A percentile compares a stretch with the other conserved stretches of the same genome.
Evolutionary conservation across 2,888 invertebrate genomes (phyloP).

Genomic region (Perizoma affinitatum): DNA sequence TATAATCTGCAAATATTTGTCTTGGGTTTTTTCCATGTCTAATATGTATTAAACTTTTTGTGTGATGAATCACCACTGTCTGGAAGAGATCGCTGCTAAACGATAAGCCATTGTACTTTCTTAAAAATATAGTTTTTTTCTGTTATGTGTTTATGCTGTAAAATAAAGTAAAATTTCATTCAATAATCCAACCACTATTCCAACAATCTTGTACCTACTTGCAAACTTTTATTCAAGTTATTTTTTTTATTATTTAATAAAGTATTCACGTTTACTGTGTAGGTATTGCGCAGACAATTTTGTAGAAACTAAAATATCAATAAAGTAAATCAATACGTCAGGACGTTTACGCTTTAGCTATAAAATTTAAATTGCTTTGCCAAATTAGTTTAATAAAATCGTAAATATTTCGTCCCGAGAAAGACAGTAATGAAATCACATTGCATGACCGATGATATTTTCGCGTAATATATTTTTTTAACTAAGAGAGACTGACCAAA

Average conservation of each 20-base stretch:
- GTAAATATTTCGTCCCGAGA: conserved; percentile 34
- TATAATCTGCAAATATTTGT: too few species aligned
- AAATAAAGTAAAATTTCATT: too few species aligned
- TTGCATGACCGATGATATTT: conserved; percentile 46
- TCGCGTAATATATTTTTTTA: conserved; percentile 40
- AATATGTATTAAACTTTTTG: too few species aligned
- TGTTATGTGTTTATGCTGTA: too few species aligned
- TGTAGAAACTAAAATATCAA: conserved; percentile 8
- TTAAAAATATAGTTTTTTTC: too few species aligned
- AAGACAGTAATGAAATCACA: conserved; percentile 30
- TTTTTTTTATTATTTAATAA: background rate
- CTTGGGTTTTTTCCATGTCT: too few species aligned
- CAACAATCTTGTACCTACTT: background rate
- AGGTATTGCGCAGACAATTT: background rate
- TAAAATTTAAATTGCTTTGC: conserved; percentile 22
- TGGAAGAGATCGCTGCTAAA: too few species aligned
- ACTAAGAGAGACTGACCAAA: background rate
- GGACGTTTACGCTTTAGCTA: conserved; percentile 38
- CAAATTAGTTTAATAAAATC: conserved; percentile 30
- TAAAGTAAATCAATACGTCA: conserved; percentile 7
- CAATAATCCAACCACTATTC: too few species aligned
- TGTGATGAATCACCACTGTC: too few species aligned
- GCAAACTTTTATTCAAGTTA: background rate
- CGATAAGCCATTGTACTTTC: too few species aligned
- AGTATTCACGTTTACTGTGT: background rate